phyloP scores from a whole-genome alignment of 2,797 vertebrate genomes.

The Pseudotriccus pelzelni region DNA sequence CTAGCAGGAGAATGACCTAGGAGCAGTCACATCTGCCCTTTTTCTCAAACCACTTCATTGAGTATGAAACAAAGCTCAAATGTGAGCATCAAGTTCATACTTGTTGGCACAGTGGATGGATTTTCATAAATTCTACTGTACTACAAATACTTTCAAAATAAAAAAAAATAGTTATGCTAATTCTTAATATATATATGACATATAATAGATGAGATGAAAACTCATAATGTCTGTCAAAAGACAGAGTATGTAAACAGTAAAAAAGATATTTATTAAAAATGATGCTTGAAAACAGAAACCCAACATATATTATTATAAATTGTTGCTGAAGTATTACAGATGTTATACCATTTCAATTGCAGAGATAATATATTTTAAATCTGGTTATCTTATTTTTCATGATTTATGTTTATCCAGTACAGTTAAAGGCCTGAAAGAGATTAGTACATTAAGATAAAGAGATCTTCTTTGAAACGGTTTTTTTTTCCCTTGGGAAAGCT shows the following conservation, averaged over 20 bases:
- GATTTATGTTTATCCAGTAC: not conserved
- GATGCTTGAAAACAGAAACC: not conserved
- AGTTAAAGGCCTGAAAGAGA: not conserved
- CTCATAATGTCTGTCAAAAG: not conserved
- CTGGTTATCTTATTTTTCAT: not conserved
- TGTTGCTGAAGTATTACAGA: not conserved
- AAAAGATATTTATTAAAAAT: not conserved
- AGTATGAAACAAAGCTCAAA: not conserved
- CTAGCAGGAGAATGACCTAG: not conserved
- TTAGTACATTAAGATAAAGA: not conserved
- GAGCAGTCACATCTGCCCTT: not conserved
- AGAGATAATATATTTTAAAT: not conserved
- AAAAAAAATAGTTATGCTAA: not conserved
- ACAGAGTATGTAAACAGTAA: not conserved
- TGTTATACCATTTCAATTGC: not conserved
- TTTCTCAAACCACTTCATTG: not conserved
- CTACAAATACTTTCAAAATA: not conserved
- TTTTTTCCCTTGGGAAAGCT: not conserved
- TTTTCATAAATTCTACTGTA: not conserved
- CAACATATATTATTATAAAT: not conserved
- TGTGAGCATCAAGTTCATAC: not conserved
- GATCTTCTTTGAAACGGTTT: not conserved
- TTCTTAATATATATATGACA: not conserved
- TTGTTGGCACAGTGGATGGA: not conserved
- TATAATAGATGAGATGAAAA: not conserved